Conservation (phyloP, 2,888 invertebrate species). For the Drosophila melanosoma region DNA sequence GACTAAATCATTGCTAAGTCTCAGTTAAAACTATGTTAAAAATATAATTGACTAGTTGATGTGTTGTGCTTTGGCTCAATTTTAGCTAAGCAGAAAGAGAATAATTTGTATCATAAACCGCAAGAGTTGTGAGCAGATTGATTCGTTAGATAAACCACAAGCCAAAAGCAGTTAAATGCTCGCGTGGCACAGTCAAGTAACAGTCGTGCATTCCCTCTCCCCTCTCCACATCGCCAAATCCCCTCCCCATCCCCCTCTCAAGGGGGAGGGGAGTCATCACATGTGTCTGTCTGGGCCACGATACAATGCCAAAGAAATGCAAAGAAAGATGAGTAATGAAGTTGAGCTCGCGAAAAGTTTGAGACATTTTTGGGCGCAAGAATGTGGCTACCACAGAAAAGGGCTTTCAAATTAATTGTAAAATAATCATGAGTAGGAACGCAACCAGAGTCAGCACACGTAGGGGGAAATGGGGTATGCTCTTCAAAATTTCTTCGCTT, state of each 20-base stretch:
- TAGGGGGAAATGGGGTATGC: slow-evolving; percentile 2
- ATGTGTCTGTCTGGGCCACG: slow-evolving; percentile 23
- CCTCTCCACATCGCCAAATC: no score
- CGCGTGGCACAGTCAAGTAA: slow-evolving; percentile 11
- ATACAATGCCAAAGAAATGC: slow-evolving; percentile 13
- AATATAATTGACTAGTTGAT: background rate
- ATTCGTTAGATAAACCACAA: slow-evolving; percentile 22
- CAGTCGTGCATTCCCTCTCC: background rate
- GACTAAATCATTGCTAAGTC: background rate
- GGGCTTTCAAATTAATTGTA: slow-evolving; percentile 77
- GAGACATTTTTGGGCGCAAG: slow-evolving; percentile 44
- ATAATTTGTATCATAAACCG: background rate
- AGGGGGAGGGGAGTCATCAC: background rate
- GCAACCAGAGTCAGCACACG: slow-evolving; percentile 25
- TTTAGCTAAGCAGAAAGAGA: background rate
- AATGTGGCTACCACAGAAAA: slow-evolving; percentile 45
- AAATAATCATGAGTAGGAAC: slow-evolving; percentile 72
- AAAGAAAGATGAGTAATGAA: slow-evolving; percentile 55
- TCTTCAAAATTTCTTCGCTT: background rate
- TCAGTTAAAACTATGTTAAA: background rate
- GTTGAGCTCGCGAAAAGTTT: slow-evolving; percentile 40
- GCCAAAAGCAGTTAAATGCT: slow-evolving; percentile 23
- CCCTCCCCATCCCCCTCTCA: background rate
- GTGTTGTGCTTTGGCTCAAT: background rate
- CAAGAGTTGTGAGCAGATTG: background rate